Evolutionary conservation across 2,113 vertebrate species (phyloP).

Genomic region (Caretta caretta): DNA sequence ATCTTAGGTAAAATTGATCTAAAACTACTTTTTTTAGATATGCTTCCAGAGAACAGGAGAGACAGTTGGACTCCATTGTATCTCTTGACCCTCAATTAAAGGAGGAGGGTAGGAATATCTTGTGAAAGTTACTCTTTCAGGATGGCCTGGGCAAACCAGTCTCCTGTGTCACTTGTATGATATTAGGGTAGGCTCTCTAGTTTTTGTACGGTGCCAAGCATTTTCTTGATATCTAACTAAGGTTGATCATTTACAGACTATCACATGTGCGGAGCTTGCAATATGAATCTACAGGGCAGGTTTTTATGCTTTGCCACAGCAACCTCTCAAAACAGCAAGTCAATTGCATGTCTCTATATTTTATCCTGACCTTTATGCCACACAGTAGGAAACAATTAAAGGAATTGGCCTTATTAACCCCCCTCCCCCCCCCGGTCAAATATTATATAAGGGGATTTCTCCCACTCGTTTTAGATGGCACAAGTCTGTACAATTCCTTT

Average conservation of each 20-base stretch:
- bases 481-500: not conserved
- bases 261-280: not conserved
- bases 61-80: not conserved
- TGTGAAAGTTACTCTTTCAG: not conserved
- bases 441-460: not conserved
- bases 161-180: not conserved
- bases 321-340: not conserved
- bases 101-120: not conserved
- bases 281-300: not conserved
- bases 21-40: not conserved
- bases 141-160: not conserved
- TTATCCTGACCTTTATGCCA: not conserved
- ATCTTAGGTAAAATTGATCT: conserved; percentile 87
- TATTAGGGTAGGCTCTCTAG: not conserved
- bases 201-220: not conserved
- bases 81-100: not conserved
- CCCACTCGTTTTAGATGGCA: not conserved
- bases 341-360: not conserved
- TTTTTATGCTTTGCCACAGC: not conserved
- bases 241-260: not conserved
- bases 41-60: not conserved
- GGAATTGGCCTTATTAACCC: not conserved
- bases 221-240: not conserved
- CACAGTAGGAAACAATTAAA: not conserved
- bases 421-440: not conserved